Conservation (phyloP, 2,797 vertebrate species). For the Aphelocoma californica region DNA sequence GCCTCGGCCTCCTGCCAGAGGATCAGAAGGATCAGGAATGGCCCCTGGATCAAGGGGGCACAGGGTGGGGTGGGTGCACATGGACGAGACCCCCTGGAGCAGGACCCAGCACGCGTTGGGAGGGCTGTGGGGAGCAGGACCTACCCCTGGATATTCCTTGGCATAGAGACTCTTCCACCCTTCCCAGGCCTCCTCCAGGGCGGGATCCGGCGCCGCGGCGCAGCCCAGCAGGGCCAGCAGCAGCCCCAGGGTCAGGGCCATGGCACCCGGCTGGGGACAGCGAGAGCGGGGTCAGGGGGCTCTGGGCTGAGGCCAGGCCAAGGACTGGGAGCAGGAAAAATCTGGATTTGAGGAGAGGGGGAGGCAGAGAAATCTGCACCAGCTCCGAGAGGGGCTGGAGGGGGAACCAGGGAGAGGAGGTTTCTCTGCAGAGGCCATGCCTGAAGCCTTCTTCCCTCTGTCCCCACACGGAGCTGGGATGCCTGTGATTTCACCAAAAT, state of each 20-base stretch:
- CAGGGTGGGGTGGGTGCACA: not conserved
- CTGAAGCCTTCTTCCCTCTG: not conserved
- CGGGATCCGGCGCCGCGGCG: accelerated
- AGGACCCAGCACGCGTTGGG: accelerated
- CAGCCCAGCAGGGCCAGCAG: not conserved
- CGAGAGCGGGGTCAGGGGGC: accelerated
- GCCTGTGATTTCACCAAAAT: not conserved
- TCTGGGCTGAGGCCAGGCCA: not conserved
- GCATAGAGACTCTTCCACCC: not conserved
- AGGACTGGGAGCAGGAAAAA: not conserved
- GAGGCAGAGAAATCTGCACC: not conserved
- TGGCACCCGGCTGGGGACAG: not conserved
- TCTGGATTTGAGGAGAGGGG: not conserved
- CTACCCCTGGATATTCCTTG: slow-evolving; percentile 33
- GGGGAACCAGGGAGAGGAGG: not conserved
- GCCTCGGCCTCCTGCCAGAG: not conserved
- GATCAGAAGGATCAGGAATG: accelerated
- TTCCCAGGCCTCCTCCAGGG: slow-evolving; percentile 38
- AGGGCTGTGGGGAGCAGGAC: not conserved
- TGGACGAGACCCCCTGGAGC: not conserved
- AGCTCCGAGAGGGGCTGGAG: not conserved
- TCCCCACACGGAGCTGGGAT: not conserved
- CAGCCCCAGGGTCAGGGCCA: accelerated
- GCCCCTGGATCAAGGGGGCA: no score
- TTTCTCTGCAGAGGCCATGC: not conserved